Evolutionary conservation across 2,797 vertebrate species (phyloP).

Genomic region (Spatula clypeata): DNA sequence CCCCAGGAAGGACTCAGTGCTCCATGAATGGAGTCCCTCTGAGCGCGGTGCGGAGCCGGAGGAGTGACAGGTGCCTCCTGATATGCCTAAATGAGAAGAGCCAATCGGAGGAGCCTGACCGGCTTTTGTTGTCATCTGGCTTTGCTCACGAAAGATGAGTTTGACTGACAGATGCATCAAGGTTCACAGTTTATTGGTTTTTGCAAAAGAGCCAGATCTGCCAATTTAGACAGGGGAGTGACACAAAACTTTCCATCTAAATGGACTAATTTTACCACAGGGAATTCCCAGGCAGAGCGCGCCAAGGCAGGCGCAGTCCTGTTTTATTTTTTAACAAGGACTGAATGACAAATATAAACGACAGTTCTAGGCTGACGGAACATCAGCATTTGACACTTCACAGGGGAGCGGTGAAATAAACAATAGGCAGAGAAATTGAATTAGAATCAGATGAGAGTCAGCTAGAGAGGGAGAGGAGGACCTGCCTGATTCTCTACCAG

Average conservation of each 20-base stretch:
- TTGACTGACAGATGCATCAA: constrained; percentile 95
- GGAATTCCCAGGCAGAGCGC: constrained; percentile 91
- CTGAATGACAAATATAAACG: constrained; percentile 95
- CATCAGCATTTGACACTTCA: constrained; percentile 93
- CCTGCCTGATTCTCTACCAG: constrained; percentile 59
- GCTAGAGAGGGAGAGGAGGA: constrained; percentile 45
- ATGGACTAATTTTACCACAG: constrained; percentile 95
- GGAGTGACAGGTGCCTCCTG: constrained; percentile 94
- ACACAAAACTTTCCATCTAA: constrained; percentile 97
- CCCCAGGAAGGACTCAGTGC: constrained; percentile 54
- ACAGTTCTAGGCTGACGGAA: constrained; percentile 91
- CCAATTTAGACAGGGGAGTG: constrained; percentile 96
- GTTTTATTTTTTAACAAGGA: constrained; percentile 92
- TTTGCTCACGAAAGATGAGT: constrained; percentile 89
- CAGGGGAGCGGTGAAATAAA: constrained; percentile 91
- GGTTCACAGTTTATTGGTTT: constrained; percentile 97
- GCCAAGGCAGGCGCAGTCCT: constrained; percentile 86
- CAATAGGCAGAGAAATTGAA: constrained; percentile 91
- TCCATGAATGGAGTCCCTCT: constrained; percentile 78
- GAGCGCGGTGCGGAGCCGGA: constrained; percentile 82
- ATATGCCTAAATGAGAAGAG: constrained; percentile 94
- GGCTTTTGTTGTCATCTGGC: constrained; percentile 92
- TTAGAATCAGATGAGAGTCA: constrained; percentile 87
- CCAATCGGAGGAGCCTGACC: constrained; percentile 88
- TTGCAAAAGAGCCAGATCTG: constrained; percentile 93